Percentiles rank a stretch among this genome's conserved stretches.
Evolutionary conservation across 2,888 invertebrate genomes (phyloP).

Genomic region (Zygothrica quintamaculata): DNA sequence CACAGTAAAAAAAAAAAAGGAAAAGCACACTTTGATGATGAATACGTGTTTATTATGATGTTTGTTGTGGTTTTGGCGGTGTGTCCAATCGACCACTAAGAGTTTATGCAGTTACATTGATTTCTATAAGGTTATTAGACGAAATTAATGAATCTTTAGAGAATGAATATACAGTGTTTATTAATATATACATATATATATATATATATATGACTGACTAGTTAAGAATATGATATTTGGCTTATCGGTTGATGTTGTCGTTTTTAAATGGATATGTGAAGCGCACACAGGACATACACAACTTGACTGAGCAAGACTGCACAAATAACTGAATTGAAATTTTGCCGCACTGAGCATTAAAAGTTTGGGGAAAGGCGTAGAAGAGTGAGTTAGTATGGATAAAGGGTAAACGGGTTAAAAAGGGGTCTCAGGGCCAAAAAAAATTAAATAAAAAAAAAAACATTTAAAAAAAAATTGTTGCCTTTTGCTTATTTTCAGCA

Average conservation of each 20-base stretch:
- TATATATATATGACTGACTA: too few relatives aligned
- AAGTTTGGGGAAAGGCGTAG: conserved; percentile 41
- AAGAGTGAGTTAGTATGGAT: conserved; percentile 25
- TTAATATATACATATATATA: too few relatives aligned
- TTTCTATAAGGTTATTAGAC: conserved; percentile 42
- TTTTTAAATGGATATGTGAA: conserved; percentile 41
- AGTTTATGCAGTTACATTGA: conserved; percentile 57
- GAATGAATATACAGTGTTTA: neutral
- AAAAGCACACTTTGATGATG: neutral
- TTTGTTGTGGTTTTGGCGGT: conserved; percentile 49
- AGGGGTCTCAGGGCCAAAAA: conserved; percentile 31
- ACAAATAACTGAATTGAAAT: conserved; percentile 79
- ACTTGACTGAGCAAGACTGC: conserved; percentile 79
- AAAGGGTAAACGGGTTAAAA: conserved; percentile 7
- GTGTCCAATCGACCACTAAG: conserved; percentile 37
- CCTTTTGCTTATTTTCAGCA: conserved; percentile 57
- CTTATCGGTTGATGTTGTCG: conserved; percentile 31
- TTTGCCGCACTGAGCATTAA: conserved; percentile 48
- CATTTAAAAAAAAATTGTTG: too few relatives aligned
- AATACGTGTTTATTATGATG: conserved; percentile 50
- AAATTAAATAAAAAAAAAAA: too few relatives aligned
- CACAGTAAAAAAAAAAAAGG: neutral
- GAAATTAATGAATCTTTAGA: neutral
- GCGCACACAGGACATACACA: conserved; percentile 70
- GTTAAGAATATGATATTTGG: conserved; percentile 20